Evolutionary conservation across 2,797 vertebrate species (phyloP).

Genomic region (Forpus xanthops): DNA sequence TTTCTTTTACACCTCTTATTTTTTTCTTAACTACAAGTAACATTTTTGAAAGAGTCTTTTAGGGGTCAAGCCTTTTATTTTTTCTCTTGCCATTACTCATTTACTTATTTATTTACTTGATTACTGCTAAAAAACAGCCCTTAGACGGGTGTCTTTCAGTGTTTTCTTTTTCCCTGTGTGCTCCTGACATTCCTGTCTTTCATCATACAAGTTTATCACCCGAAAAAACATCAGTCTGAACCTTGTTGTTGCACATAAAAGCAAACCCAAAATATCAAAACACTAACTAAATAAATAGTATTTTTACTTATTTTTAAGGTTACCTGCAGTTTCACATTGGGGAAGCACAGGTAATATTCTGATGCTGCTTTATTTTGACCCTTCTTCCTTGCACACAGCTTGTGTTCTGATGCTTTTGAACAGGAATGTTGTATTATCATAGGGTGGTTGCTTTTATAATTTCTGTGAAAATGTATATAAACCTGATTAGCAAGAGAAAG

Average conservation of each 20-base stretch:
- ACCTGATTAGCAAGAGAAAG: background rate
- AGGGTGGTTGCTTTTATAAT: accelerated
- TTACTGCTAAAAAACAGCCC: background rate
- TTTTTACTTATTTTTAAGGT: background rate
- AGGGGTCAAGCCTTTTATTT: background rate
- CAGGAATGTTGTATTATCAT: background rate
- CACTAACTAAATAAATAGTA: background rate
- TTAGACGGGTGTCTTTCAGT: background rate
- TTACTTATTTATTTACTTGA: background rate
- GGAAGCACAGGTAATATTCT: background rate
- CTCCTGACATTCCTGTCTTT: background rate
- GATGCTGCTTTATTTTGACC: background rate
- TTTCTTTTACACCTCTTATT: background rate
- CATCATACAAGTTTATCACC: background rate
- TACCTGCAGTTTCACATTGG: background rate
- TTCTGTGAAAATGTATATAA: background rate
- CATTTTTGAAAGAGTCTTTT: background rate
- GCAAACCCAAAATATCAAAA: background rate
- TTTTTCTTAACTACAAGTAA: background rate
- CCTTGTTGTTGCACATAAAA: background rate
- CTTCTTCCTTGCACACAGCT: background rate
- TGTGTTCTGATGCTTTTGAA: background rate
- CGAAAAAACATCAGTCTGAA: background rate
- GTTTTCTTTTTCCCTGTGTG: background rate
- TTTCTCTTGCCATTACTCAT: background rate